Evolutionary conservation across 35 echinoderm and acorn worm species (phyloP).

Genomic region (Hemicentrotus pulcherrimus): DNA sequence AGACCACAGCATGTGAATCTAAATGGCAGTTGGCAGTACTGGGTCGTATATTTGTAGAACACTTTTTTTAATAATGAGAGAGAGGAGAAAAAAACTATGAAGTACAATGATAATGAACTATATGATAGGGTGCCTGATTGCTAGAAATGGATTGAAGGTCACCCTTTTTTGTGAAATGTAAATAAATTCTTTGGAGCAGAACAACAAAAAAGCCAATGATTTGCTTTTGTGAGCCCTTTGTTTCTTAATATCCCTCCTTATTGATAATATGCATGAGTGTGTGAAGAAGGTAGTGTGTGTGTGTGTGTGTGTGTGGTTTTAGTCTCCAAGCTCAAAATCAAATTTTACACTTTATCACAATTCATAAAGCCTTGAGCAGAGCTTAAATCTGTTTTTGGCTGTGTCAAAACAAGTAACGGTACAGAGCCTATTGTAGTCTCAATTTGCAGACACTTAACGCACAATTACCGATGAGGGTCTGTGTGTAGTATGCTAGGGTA

Average conservation of each 20-base stretch:
- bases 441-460: too few relatives aligned
- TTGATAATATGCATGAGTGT: not conserved
- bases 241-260: not conserved
- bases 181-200: conserved; percentile 58
- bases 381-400: too few relatives aligned
- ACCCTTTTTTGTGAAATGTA: conserved; percentile 51
- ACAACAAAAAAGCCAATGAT: conserved; percentile 22
- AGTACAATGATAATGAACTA: conserved; percentile 51
- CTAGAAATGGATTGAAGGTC: not conserved
- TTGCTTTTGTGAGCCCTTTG: not conserved
- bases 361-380: too few relatives aligned
- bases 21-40: conserved; percentile 56
- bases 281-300: not conserved
- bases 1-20: conserved; percentile 25
- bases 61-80: conserved; percentile 51
- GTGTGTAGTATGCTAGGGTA: too few relatives aligned
- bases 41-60: conserved; percentile 50
- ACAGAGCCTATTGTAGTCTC: too few relatives aligned
- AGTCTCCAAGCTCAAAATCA: too few relatives aligned
- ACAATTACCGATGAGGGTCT: too few relatives aligned
- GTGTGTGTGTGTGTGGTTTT: not conserved
- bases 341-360: too few relatives aligned
- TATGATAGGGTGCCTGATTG: conserved; percentile 44
- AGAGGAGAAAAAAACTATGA: conserved; percentile 22
- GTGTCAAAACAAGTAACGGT: too few relatives aligned